These are phyloP conservation scores for Pogonognathellus flavescens DNA, from an alignment of 1,140 invertebrate genomes.

Conservation along the genomic window DNA sequence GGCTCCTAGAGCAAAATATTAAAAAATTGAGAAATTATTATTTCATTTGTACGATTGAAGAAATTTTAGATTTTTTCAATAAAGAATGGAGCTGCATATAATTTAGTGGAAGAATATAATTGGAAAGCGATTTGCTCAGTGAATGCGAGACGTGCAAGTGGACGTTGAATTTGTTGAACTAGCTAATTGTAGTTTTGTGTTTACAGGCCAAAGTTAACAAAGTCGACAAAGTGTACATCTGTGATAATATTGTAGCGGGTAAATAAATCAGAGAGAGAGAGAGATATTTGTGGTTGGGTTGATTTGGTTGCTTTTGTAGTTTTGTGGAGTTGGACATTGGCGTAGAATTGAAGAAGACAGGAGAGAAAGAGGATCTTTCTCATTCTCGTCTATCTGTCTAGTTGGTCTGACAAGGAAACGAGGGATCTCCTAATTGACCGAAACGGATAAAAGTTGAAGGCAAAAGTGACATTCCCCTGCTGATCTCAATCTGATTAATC, in stretches of 20 bases:
- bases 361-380: not conserved
- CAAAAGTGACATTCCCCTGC: conserved; percentile 67
- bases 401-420: conserved; percentile 50
- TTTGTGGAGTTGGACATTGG: not conserved
- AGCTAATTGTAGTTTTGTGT: too few species aligned
- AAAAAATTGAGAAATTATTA: too few species aligned
- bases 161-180: too few species aligned
- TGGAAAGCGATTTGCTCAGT: too few species aligned
- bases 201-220: too few species aligned
- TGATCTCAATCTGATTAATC: conserved; percentile 65
- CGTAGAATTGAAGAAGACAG: not conserved
- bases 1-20: too few species aligned
- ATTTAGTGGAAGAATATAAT: too few species aligned
- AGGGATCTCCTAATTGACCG: conserved; percentile 67
- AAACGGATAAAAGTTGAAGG: conserved; percentile 67
- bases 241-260: not conserved
- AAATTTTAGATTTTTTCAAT: too few species aligned
- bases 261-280: not conserved
- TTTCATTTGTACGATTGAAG: too few species aligned
- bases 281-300: not conserved
- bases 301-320: not conserved
- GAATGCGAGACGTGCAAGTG: too few species aligned
- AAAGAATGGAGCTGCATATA: too few species aligned
- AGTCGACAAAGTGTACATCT: too few species aligned
- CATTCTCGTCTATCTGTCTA: conserved; percentile 11